These are phyloP conservation scores for Drosophila sordidapex DNA, from an alignment of 2,888 invertebrate genomes.

Conservation along the genomic window DNA sequence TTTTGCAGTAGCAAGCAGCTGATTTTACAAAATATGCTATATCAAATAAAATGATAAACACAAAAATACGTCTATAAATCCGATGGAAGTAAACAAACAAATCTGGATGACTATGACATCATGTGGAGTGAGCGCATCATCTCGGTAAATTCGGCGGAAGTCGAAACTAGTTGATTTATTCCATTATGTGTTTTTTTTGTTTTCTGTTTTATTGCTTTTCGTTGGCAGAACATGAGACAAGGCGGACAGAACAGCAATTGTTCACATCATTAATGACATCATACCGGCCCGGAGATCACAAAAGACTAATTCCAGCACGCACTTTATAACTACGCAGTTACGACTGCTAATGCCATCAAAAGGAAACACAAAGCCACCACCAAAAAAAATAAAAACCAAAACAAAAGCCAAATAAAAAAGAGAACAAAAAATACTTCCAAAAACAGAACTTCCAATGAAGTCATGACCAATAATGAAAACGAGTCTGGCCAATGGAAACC, in stretches of 20 bases:
- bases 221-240: conserved; percentile 3
- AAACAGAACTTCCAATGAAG: conserved; percentile 35
- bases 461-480: conserved; percentile 45
- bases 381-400: conserved; percentile 4
- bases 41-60: neutral
- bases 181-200: conserved; percentile 1
- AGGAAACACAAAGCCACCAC: conserved; percentile 6
- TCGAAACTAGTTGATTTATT: conserved; percentile 18
- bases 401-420: neutral
- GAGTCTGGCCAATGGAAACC: conserved; percentile 42
- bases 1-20: neutral
- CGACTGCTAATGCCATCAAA: conserved; percentile 10
- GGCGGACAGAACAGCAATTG: conserved; percentile 1
- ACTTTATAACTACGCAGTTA: conserved; percentile 46
- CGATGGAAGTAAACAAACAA: conserved; percentile 1
- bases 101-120: conserved; percentile 33
- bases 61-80: neutral
- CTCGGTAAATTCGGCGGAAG: conserved; percentile 14
- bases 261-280: conserved; percentile 48
- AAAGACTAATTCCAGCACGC: conserved; percentile 28
- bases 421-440: conserved; percentile 6
- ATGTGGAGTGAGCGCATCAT: conserved; percentile 19
- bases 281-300: conserved; percentile 32
- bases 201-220: neutral
- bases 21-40: neutral